Percentiles rank a stretch among this genome's conserved stretches.
Conservation (phyloP, 2,797 vertebrate genomes). For the Vireo griseus region DNA sequence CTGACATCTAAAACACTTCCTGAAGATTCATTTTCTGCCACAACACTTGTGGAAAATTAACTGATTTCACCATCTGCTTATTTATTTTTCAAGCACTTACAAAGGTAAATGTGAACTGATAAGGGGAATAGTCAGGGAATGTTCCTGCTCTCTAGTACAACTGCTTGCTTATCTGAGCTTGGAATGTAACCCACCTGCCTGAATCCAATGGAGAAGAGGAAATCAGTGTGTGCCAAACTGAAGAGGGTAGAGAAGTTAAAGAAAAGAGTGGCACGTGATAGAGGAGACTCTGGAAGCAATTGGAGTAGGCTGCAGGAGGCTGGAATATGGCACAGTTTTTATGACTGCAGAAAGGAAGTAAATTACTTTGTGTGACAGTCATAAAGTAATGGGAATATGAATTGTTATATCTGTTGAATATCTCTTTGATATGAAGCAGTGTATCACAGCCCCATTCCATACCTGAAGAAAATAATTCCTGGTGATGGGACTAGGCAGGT, state of each 20-base stretch:
- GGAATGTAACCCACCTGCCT: slow-evolving; percentile 29
- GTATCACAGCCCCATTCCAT: neutral
- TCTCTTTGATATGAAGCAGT: neutral
- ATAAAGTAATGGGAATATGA: slow-evolving; percentile 28
- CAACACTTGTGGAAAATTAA: slow-evolving; percentile 10
- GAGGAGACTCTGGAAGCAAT: neutral
- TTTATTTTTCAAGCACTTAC: slow-evolving; percentile 40
- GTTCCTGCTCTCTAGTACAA: neutral
- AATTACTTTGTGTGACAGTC: neutral
- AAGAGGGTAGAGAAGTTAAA: neutral
- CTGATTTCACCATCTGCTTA: slow-evolving; percentile 45
- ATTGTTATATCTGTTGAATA: slow-evolving; percentile 36
- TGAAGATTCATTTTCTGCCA: slow-evolving; percentile 9
- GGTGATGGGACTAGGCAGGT: slow-evolving; percentile 36
- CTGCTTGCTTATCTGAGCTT: slow-evolving; percentile 20
- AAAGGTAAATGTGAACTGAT: slow-evolving; percentile 47
- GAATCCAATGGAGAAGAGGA: neutral
- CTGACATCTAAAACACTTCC: neutral
- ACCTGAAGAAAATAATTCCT: slow-evolving; percentile 42
- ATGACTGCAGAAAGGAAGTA: neutral
- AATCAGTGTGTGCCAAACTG: neutral
- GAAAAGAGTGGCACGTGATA: neutral
- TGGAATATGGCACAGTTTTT: neutral
- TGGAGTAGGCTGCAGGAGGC: neutral
- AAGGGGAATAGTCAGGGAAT: neutral